Percentiles rank a stretch among this genome's conserved stretches.
These are phyloP conservation scores for Netelia virgata DNA, from an alignment of 2,888 invertebrate genomes.

Conservation along the genomic window DNA sequence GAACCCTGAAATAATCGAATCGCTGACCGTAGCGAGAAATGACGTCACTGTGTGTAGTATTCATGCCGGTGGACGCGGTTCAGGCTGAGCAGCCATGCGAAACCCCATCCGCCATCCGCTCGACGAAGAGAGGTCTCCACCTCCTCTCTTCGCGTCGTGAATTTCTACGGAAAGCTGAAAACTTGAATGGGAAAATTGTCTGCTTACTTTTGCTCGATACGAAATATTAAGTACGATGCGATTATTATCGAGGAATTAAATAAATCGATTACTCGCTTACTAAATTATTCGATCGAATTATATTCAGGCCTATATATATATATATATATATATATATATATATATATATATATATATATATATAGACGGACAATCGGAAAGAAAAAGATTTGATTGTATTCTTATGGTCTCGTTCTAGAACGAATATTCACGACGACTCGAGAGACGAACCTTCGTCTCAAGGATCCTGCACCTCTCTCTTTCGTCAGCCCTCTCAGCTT, in stretches of 20 bases:
- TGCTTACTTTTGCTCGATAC: conserved; percentile 9
- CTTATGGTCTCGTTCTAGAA: neutral
- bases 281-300: too few relatives aligned
- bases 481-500: conserved; percentile 27
- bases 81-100: conserved; percentile 84
- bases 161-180: conserved; percentile 75
- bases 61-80: conserved; percentile 80
- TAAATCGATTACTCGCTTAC: conserved; percentile 11
- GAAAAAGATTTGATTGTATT: neutral
- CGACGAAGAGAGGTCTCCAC: conserved; percentile 48
- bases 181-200: conserved; percentile 66
- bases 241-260: neutral
- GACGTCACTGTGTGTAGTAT: conserved; percentile 81
- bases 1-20: conserved; percentile 80
- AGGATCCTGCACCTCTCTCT: conserved; percentile 36
- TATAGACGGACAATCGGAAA: neutral
- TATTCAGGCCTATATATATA: too few relatives aligned
- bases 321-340: neutral
- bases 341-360: neutral
- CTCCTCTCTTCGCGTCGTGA: conserved; percentile 57
- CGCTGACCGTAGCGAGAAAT: conserved; percentile 82
- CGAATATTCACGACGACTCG: conserved; percentile 1
- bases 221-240: neutral
- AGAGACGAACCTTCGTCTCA: conserved; percentile 30
- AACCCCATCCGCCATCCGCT: conserved; percentile 80